Evolutionary conservation across 2,797 vertebrate genomes (phyloP).

Genomic region (Brotula barbata): DNA sequence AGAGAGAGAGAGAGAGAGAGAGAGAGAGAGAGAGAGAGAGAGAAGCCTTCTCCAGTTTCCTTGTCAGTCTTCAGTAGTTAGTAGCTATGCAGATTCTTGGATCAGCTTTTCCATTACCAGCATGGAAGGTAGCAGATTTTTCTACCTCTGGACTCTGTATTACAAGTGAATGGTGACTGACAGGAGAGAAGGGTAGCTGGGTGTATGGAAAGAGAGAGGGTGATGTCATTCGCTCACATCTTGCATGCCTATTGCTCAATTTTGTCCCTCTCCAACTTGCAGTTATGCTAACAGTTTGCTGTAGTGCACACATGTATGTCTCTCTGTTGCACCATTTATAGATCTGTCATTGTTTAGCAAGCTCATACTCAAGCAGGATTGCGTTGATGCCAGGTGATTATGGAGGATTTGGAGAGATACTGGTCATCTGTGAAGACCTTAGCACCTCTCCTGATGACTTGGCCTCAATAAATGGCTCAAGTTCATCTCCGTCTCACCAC

Average conservation of each 20-base stretch:
- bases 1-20: constrained; percentile 3
- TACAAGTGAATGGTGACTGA: constrained; percentile 49
- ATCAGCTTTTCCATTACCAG: constrained; percentile 59
- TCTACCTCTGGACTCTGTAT: constrained; percentile 39
- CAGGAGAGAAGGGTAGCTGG: constrained; percentile 29
- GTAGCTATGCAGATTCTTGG: constrained; percentile 39
- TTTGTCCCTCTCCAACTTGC: not conserved
- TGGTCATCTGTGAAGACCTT: constrained; percentile 46
- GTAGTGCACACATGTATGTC: not conserved
- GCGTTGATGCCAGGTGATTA: constrained; percentile 56
- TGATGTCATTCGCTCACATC: constrained; percentile 53
- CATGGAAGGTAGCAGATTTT: constrained; percentile 46
- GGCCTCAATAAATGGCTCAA: constrained; percentile 33
- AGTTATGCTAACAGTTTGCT: not conserved
- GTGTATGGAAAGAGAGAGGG: constrained; percentile 28
- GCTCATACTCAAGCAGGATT: constrained; percentile 8
- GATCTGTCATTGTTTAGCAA: constrained; percentile 28
- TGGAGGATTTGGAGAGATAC: constrained; percentile 46
- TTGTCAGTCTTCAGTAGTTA: constrained; percentile 39
- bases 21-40: not conserved
- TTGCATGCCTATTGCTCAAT: constrained; percentile 16
- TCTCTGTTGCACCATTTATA: not conserved
- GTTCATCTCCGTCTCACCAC: constrained; percentile 53
- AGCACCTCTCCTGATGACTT: constrained; percentile 57
- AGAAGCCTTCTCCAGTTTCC: constrained; percentile 16